Evolutionary conservation across 2,797 vertebrate species (phyloP).

Genomic region (Rhabdophis nuchalis): DNA sequence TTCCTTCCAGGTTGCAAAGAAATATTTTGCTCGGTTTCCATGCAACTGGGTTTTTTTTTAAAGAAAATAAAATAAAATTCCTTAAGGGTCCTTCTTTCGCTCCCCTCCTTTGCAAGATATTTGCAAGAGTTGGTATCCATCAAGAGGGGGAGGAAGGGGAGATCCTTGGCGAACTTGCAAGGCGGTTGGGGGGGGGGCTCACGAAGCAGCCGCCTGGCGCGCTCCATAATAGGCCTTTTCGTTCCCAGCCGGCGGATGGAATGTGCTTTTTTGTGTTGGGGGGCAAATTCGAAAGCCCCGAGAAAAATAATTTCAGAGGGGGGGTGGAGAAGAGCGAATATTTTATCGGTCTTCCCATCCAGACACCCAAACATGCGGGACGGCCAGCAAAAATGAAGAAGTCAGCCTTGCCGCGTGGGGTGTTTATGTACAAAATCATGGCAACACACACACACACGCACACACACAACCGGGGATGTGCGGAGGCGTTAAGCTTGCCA

Average conservation of each 20-base stretch:
- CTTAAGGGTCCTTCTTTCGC: neutral
- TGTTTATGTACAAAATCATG: constrained; percentile 68
- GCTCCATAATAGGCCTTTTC: neutral
- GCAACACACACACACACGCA: constrained; percentile 51
- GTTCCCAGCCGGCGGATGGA: neutral
- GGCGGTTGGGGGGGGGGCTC: neutral
- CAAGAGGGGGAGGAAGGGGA: neutral
- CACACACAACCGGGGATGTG: neutral
- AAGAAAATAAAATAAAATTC: neutral
- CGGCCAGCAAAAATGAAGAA: constrained; percentile 80
- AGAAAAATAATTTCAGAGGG: constrained; percentile 3
- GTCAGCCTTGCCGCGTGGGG: constrained; percentile 65
- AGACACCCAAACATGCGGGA: constrained; percentile 85
- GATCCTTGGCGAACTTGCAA: neutral
- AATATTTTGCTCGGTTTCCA: neutral
- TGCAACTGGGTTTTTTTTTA: neutral
- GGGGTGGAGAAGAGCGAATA: constrained; percentile 58
- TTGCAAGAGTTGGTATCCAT: neutral
- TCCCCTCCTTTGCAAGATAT: neutral
- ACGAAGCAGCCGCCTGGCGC: neutral
- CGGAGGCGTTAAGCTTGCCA: too few relatives aligned
- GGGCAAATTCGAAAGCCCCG: constrained; percentile 45
- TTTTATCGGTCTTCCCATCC: constrained; percentile 72
- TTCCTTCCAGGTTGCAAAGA: neutral
- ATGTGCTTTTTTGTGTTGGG: constrained; percentile 49